Evolutionary conservation across 2,113 vertebrate species (phyloP), one percentile per base, ranked within the genome.

Genomic region (Amphiprion ocellaris): DNA sequence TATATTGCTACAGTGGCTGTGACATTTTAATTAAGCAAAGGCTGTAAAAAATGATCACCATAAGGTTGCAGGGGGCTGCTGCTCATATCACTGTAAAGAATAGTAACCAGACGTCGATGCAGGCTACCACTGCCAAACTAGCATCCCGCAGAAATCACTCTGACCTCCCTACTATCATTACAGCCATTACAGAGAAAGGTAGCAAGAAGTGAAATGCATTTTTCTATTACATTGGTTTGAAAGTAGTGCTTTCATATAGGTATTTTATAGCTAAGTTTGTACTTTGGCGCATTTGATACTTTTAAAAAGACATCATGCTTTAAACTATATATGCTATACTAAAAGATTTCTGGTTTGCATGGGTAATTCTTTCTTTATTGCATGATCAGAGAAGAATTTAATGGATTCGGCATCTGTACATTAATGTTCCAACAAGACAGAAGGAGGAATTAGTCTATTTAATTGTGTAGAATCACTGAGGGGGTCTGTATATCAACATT

Each of bases 21-120:
- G 91, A 90, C 91, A 84, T 89, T 94, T 92, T 90, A 93, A 95
- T 94, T 90, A 92, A 88, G 82, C 71, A 63, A 54, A 71, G 76
- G 74, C 87, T 70, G 79, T 90, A 86, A 89, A 21, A 91, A 90
- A 82, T 83, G 82, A 93, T 91, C 82, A 89, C 52, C 66, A 50
- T 10, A 60, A 81, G 81, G 54, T 59, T 80, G 82, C 50, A 72
- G 39, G 73, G 58, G 70, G 71, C n/a, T 44, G 50, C 63, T 81
- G 65, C 77, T 83, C 62, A 63, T 39, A 63, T 66, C 17, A 47
- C 68, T 69, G 72, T 59, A 66, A 68, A 84, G 68, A 82, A 71
- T 74, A 75, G 74, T 75, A 53, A 72, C 44, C 58, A 63, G 54
- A 52, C 50, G 71, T 50, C 53, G 54, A 28, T 54, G 24, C 7